These are phyloP conservation scores for Diceros bicornis DNA, from an alignment of 2,797 vertebrate species.

Conservation along the genomic window DNA sequence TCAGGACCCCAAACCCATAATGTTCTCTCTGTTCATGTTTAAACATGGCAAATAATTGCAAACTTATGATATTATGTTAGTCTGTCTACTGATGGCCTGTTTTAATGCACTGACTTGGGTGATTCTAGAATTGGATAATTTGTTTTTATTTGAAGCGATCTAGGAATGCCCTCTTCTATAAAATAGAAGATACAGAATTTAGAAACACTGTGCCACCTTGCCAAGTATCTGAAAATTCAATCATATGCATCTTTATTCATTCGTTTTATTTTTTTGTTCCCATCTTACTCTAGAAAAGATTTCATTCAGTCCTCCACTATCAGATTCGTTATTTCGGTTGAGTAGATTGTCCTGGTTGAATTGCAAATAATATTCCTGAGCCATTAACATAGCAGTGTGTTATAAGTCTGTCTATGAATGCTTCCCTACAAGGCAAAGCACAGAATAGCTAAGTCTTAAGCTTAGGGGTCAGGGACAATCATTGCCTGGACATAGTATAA, in stretches of 20 bases:
- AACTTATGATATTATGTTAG: background rate
- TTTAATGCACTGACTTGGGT: background rate
- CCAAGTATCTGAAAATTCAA: constrained; percentile 28
- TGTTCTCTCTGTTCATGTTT: background rate
- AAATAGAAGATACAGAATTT: background rate
- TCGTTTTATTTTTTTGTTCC: background rate
- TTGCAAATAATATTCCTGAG: constrained; percentile 35
- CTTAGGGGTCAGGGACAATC: background rate
- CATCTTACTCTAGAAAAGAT: constrained; percentile 18
- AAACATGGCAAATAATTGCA: background rate
- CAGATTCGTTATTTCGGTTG: constrained; percentile 16
- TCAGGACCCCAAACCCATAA: background rate
- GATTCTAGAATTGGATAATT: background rate
- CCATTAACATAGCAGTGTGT: background rate
- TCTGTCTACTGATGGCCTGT: background rate
- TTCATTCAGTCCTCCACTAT: background rate
- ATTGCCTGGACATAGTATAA: background rate
- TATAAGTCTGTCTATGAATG: background rate
- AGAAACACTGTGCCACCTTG: background rate
- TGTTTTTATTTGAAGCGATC: background rate
- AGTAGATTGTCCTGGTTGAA: background rate
- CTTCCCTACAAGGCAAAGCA: constrained; percentile 10
- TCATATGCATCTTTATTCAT: background rate
- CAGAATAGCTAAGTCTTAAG: background rate
- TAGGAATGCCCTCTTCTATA: background rate